These are phyloP conservation scores for Dioctria rufipes DNA, from an alignment of 2,888 invertebrate genomes.

Conservation along the genomic window DNA sequence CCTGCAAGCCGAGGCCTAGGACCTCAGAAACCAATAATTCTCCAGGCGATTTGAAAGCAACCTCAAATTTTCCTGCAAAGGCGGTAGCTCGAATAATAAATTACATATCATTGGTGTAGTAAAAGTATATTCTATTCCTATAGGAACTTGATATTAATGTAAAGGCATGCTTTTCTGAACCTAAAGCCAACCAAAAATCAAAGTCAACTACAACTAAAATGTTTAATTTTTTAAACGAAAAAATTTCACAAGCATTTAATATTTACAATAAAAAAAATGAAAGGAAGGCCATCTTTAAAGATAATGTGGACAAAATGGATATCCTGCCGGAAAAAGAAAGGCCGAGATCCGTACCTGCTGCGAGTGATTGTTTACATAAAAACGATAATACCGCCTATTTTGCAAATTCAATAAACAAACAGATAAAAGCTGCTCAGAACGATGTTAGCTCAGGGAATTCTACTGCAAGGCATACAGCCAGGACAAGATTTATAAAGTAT, in stretches of 20 bases:
- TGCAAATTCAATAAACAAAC: no score
- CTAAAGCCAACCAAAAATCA: not conserved
- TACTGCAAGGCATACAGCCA: slow-evolving; percentile 37
- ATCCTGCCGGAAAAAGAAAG: slow-evolving; percentile 8
- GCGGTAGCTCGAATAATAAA: not conserved
- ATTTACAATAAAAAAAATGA: slow-evolving; percentile 30
- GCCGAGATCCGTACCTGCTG: slow-evolving; percentile 4
- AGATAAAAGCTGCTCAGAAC: slow-evolving; percentile 5
- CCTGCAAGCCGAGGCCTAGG: not conserved
- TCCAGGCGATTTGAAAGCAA: not conserved
- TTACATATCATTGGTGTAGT: no score
- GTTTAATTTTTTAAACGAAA: slow-evolving; percentile 51
- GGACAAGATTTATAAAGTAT: slow-evolving; percentile 48
- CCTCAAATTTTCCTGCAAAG: not conserved
- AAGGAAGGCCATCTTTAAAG: not conserved
- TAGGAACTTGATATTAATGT: not conserved
- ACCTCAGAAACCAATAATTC: not conserved
- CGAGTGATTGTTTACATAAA: no score
- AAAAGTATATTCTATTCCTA: not conserved
- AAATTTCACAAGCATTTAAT: slow-evolving; percentile 43
- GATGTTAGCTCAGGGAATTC: slow-evolving; percentile 45
- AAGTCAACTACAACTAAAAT: slow-evolving; percentile 52
- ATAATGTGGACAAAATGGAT: slow-evolving; percentile 13
- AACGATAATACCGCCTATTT: no score
- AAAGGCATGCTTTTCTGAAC: not conserved